These are phyloP conservation scores for Strix occidentalis DNA, from an alignment of 2,797 vertebrate species.

Conservation along the genomic window DNA sequence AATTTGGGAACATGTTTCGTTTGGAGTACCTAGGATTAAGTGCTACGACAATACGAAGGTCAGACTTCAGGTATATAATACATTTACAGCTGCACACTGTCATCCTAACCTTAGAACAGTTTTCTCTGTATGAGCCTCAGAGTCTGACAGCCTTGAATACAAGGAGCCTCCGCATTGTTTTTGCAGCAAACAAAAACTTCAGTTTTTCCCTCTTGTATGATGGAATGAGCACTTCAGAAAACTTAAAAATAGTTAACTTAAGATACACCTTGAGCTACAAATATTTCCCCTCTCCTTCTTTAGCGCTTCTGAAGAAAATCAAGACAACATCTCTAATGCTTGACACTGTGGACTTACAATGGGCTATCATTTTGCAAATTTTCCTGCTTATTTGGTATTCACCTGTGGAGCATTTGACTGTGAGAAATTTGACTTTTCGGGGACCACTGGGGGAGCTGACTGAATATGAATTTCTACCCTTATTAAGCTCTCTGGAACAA, in stretches of 20 bases:
- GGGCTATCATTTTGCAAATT: conserved; percentile 66
- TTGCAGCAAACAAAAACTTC: conserved; percentile 55
- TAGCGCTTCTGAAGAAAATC: conserved; percentile 21
- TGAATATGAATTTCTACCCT: background rate
- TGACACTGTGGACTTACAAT: conserved; percentile 69
- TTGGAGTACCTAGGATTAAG: conserved; percentile 80
- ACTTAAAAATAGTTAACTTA: conserved; percentile 79
- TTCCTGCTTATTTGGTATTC: conserved; percentile 70
- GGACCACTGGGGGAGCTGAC: background rate
- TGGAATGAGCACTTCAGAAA: conserved; percentile 65
- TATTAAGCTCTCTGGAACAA: background rate
- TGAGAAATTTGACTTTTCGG: conserved; percentile 54
- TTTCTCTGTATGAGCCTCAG: conserved; percentile 69
- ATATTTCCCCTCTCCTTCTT: background rate
- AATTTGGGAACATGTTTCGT: conserved; percentile 67
- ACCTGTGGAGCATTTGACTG: conserved; percentile 66
- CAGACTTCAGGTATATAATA: conserved; percentile 77
- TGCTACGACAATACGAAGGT: conserved; percentile 59
- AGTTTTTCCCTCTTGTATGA: conserved; percentile 65
- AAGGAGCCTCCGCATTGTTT: conserved; percentile 70
- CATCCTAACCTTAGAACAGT: conserved; percentile 57
- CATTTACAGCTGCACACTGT: conserved; percentile 68
- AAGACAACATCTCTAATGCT: conserved; percentile 66
- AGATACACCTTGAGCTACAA: background rate
- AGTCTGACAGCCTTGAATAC: conserved; percentile 73